Base-by-base conservation (phyloP, 1,140 invertebrate species). In the Steinernema khuongi region DNA sequence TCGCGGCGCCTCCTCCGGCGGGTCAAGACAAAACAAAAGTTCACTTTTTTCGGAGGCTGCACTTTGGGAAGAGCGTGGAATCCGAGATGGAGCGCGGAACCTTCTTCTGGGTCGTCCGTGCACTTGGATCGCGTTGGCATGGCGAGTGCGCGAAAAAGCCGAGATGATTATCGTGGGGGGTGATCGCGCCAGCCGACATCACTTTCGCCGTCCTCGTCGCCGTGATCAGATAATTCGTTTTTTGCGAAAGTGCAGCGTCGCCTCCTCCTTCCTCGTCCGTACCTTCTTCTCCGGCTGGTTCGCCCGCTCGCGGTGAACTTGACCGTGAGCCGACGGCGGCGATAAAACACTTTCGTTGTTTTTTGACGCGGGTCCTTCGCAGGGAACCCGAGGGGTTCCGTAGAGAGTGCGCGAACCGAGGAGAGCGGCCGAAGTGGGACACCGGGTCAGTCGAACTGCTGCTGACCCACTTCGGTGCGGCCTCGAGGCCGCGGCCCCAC, bases 341-440 rank as follows among this genome's bases (percentile, higher is more conserved):
- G 50, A 60, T 60, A 60, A 60, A 60, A 60, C 50, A 60, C 50
- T 60, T 60, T 60, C 50, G 50, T 60, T 60, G 50, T 60, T 60
- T 60, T 60, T 60, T 60, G 14, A 7, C 50, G 50, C 50, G 50
- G 50, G 50, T 60, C 50, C 50, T 60, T 60, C 50, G 50, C 14
- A 60, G 11, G 22, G 22, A 60, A 60, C 14, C 50, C 14, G 50
- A 60, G 50, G 50, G 50, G 50, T 60, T 26, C 19, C 14, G 50
- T 60, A 60, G 50, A 60, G 50, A 60, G 50, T 60, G 50, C 26
- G 50, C 50, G 50, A 60, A 60, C 50, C 50, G 50, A 60, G 50
- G 50, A 60, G 50, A 60, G 50, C 50, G 26, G 14, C 50, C 22
- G 4, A 60, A 60, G 50, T 60, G 50, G 50, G 50, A 60, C 50